A percentile compares a stretch with the other conserved stretches of the same genome.
phyloP scores from a whole-genome alignment of 2,888 invertebrate genomes.

The Anarsia innoxiella region DNA sequence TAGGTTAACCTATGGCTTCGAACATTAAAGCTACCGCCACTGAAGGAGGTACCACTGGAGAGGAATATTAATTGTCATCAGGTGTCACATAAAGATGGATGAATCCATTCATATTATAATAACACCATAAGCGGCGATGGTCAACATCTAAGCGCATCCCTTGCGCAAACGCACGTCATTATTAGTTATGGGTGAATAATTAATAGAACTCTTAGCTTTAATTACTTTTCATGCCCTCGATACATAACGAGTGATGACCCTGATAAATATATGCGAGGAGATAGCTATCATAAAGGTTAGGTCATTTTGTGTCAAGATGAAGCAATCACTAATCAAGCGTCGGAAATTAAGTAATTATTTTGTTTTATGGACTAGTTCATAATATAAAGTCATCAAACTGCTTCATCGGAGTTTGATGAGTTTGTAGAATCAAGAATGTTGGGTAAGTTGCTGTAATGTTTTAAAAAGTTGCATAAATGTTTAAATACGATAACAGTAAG shows the following conservation, averaged over 20 bases:
- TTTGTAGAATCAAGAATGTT: no score
- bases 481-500: no score
- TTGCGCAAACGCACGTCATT: conserved; percentile 22
- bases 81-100: conserved; percentile 6
- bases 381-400: no score
- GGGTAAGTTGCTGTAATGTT: no score
- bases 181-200: conserved; percentile 20
- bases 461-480: no score
- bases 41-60: no score
- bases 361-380: no score
- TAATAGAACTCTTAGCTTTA: conserved; percentile 24
- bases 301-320: conserved; percentile 8
- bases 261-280: conserved; percentile 10
- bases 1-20: background rate
- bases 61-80: conserved; percentile 3
- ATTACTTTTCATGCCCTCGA: conserved; percentile 26
- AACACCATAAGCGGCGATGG: conserved; percentile 1
- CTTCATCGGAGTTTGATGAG: no score
- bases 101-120: conserved; percentile 8
- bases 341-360: no score
- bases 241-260: conserved; percentile 23
- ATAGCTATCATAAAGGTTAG: conserved; percentile 13
- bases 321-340: no score
- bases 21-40: no score
- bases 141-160: no score